Evolutionary conservation across 2,888 invertebrate species (phyloP), one percentile per base, ranked within the genome.

Genomic region (Epirrhoe alternata): DNA sequence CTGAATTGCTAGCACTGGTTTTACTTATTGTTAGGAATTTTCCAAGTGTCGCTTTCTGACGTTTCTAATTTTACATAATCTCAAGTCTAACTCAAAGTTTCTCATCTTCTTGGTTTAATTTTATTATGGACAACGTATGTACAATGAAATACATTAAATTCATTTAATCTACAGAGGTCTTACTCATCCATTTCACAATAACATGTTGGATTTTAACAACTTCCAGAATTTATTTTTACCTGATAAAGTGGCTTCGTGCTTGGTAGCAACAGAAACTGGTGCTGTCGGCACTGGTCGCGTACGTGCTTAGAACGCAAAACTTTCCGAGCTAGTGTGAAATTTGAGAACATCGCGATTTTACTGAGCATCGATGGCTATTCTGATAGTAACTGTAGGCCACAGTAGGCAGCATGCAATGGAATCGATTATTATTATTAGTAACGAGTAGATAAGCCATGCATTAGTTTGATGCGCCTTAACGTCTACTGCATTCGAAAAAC

Each of bases 251-350:
- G 24, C 24, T 3, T 47, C 2, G 6, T 17, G 8, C 14, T 31
- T 14, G 5, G 1, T 14, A 31, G n/a, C 12, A 24, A 16, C 14
- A 38, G 12, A 54, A 38, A 38, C 16, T 54, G 1, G 35, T 54
- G 54, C 54, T 54, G 6, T 16, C 5, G 54, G 38, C 17, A 54
- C 75, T 67, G 51, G 35, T 33, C 58, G 49, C 54, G 70, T 71
- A 86, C 86, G 85, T 86, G 86, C 80, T 76, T 72, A 61, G 85
- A 79, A 83, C 72, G 65, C 76, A 64, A 81, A 84, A 75, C 69
- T 68, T 63, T 57, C 60, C 70, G 61, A 69, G 61, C 62, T 17
- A 47, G 61, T 70, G 66, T 61, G 69, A 59, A 62, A 62, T 42
- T 53, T 60, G 62, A 30, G 8, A 64, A 65, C 64, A 50, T 56